Evolutionary conservation across 2,888 invertebrate genomes (phyloP).

Genomic region (Volucella bombylans): DNA sequence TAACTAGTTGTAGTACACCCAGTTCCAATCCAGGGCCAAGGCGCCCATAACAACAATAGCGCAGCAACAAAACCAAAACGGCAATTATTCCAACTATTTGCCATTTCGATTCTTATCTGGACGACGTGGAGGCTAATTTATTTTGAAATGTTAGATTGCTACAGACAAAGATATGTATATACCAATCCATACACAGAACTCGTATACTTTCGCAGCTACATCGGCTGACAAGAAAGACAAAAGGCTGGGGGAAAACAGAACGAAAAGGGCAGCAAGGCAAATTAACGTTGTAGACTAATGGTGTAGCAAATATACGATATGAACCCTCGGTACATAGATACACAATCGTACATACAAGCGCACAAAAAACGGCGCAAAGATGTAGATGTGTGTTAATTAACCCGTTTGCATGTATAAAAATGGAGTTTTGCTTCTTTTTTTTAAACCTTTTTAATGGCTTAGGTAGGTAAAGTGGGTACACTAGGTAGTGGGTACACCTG

Average conservation of each 20-base stretch:
- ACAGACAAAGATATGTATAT: conserved; percentile 12
- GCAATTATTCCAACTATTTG: conserved; percentile 74
- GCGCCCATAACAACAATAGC: conserved; percentile 2
- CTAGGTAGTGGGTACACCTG: conserved; percentile 4
- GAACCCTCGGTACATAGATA: background rate
- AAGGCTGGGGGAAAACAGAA: conserved; percentile 44
- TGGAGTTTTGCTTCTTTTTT: conserved; percentile 49
- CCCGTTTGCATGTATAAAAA: conserved; percentile 73
- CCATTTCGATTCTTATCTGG: conserved; percentile 74
- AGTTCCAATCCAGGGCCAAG: background rate
- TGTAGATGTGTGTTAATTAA: conserved; percentile 73
- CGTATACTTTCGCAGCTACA: background rate
- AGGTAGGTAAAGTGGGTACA: conserved; percentile 44
- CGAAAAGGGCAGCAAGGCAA: conserved; percentile 57
- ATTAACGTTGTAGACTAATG: conserved; percentile 50
- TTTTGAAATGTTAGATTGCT: conserved; percentile 72
- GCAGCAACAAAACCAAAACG: conserved; percentile 47
- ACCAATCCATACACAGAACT: conserved; percentile 12
- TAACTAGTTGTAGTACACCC: background rate
- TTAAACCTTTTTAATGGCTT: conserved; percentile 64
- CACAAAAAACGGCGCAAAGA: conserved; percentile 32
- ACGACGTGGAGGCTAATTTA: conserved; percentile 70
- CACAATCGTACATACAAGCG: background rate
- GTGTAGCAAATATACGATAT: conserved; percentile 21
- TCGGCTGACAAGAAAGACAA: background rate